Evolutionary conservation across 2,888 invertebrate species (phyloP).

Genomic region (Thymelicus lineola): DNA sequence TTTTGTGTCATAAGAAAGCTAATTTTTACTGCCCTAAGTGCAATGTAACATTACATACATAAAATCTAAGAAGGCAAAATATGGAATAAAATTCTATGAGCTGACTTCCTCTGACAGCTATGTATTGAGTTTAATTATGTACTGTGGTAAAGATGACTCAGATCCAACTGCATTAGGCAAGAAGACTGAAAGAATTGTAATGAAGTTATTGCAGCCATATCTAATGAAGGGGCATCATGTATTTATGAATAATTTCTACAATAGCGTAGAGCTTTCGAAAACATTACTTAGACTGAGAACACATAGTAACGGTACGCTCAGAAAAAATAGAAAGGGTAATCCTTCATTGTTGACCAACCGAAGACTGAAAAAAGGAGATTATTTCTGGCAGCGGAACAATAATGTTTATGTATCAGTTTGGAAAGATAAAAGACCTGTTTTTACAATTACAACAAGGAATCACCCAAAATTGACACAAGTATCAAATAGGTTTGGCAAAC

Average conservation of each 20-base stretch:
- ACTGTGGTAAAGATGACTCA: constrained; percentile 31
- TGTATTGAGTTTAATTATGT: constrained; percentile 41
- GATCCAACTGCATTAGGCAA: constrained; percentile 18
- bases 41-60: no score
- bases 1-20: no score
- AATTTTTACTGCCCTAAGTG: no score
- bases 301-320: constrained; percentile 39
- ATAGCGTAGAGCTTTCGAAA: constrained; percentile 34
- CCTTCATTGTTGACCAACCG: constrained; percentile 32
- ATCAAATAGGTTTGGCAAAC: constrained; percentile 28
- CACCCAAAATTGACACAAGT: constrained; percentile 38
- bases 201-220: constrained; percentile 35
- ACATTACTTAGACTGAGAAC: constrained; percentile 37
- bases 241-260: constrained; percentile 42
- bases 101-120: constrained; percentile 41
- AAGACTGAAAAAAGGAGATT: constrained; percentile 44
- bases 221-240: constrained; percentile 37
- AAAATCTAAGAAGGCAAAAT: constrained; percentile 45
- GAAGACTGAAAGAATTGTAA: constrained; percentile 30
- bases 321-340: constrained; percentile 41
- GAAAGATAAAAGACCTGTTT: constrained; percentile 44
- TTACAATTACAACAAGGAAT: constrained; percentile 40
- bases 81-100: constrained; percentile 47
- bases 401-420: constrained; percentile 42
- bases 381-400: constrained; percentile 41